Evolutionary conservation across 2,113 vertebrate genomes (phyloP), one percentile per base, ranked within the genome.

Genomic region (Sorex araneus): DNA sequence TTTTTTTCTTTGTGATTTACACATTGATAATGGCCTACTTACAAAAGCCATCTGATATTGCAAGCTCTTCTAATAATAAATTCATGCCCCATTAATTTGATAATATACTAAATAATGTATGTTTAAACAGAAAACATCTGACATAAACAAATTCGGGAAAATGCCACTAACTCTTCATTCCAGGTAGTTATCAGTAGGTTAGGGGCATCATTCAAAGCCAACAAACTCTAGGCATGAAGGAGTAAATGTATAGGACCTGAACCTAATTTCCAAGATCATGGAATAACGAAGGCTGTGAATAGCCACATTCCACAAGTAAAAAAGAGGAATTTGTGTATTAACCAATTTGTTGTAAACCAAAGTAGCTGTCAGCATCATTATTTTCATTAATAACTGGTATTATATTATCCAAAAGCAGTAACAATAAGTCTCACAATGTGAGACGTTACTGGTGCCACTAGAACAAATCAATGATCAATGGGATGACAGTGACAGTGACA

Each of bases 141-240:
- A 19, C 57, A 60, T 60, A 60, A 19, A 60, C 57, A 60, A 19
- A 23, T 23, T 19, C 23, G 9, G 18, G 40, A 19, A 71, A 76
- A 86, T 27, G 19, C 73, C 30, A 18, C n/a, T 75, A 54, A 47
- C 71, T 54, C 40, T 64, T 19, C 70, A 71, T 30, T 78, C 34
- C 19, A 60, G 43, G 13, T 60, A 60, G 2, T 0, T 50, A 77
- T 63, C 8, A 64, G 27, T 50, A 60, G n/a, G 40, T 30, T 76
- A 66, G 28, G 32, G 21, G 23, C 16, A 63, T 28, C 18, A 63
- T 23, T 91, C 77, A 94, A 82, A 81, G 47, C 21, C 66, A 30
- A 90, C 27, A 67, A 45, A 79, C 73, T 91, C 66, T 85, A 71
- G 47, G n/a, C 54, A 76, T 45, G 77, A 87, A 86, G n/a, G 47